Conservation (phyloP, 2,888 invertebrate genomes). For the Didymodactylos carnosus region DNA sequence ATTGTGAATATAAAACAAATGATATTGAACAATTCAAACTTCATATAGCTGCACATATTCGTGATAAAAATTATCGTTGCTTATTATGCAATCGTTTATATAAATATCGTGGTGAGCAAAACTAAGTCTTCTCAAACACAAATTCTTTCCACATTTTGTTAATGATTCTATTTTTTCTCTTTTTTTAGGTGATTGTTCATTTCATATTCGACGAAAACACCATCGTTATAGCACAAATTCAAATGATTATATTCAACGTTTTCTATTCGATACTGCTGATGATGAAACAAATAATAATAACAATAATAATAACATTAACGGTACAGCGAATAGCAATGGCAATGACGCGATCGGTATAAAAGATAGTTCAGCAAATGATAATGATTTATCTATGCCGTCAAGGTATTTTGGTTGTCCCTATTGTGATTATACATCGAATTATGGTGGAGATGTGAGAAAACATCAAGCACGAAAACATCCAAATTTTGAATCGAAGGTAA, state of each 20-base stretch:
- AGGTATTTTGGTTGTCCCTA: slow-evolving; percentile 10
- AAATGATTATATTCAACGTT: neutral
- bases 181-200: neutral
- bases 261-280: neutral
- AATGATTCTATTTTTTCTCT: neutral
- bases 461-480: slow-evolving; percentile 14
- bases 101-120: slow-evolving; percentile 10
- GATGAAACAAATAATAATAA: neutral
- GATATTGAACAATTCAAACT: neutral
- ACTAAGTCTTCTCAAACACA: no score
- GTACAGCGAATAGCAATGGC: neutral
- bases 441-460: slow-evolving; percentile 12
- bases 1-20: slow-evolving; percentile 4
- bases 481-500: neutral
- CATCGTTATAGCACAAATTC: neutral
- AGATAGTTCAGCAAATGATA: neutral
- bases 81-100: slow-evolving; percentile 11
- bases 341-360: no score
- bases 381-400: neutral
- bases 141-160: no score
- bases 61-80: slow-evolving; percentile 11
- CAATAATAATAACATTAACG: neutral
- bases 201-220: neutral
- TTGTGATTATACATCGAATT: slow-evolving; percentile 14
- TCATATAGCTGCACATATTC: slow-evolving; percentile 6